Evolutionary conservation across 2,888 invertebrate species (phyloP).

Genomic region (Blastobasis lacticolella): DNA sequence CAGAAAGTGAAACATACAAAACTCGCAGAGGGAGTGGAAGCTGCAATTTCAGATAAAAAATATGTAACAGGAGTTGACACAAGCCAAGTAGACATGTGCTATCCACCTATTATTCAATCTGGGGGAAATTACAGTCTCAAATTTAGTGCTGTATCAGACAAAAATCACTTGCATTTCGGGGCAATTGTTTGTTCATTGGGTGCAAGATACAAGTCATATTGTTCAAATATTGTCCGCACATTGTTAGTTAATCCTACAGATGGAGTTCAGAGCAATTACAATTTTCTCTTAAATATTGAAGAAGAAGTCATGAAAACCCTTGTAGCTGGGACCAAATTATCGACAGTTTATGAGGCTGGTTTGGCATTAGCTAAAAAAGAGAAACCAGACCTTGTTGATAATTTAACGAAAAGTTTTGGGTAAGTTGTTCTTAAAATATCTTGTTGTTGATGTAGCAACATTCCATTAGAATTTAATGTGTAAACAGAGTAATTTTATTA

Average conservation of each 20-base stretch:
- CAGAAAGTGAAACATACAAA: conserved; percentile 97
- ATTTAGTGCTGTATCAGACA: conserved; percentile 96
- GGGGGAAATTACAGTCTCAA: conserved; percentile 98
- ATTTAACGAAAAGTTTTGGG: conserved; percentile 95
- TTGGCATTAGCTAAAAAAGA: conserved; percentile 88
- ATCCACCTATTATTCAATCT: conserved; percentile 98
- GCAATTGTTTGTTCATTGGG: conserved; percentile 96
- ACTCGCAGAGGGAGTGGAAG: conserved; percentile 94
- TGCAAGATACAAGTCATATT: conserved; percentile 96
- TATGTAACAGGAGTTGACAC: conserved; percentile 93
- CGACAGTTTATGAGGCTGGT: conserved; percentile 90
- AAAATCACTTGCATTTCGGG: conserved; percentile 95
- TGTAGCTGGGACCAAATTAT: conserved; percentile 86
- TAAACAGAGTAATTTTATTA: conserved; percentile 12
- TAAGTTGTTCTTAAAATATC: conserved; percentile 26
- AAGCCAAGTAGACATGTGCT: conserved; percentile 95
- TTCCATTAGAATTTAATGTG: neutral
- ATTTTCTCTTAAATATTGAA: conserved; percentile 90
- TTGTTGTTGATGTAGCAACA: neutral
- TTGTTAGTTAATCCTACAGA: conserved; percentile 94
- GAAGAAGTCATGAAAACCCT: conserved; percentile 92
- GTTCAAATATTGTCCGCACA: conserved; percentile 97
- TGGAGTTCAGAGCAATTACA: conserved; percentile 88
- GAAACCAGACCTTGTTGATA: conserved; percentile 88
- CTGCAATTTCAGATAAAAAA: conserved; percentile 95